phyloP scores from a whole-genome alignment of 2,113 vertebrate species.

The Protomyctophum bolini region DNA sequence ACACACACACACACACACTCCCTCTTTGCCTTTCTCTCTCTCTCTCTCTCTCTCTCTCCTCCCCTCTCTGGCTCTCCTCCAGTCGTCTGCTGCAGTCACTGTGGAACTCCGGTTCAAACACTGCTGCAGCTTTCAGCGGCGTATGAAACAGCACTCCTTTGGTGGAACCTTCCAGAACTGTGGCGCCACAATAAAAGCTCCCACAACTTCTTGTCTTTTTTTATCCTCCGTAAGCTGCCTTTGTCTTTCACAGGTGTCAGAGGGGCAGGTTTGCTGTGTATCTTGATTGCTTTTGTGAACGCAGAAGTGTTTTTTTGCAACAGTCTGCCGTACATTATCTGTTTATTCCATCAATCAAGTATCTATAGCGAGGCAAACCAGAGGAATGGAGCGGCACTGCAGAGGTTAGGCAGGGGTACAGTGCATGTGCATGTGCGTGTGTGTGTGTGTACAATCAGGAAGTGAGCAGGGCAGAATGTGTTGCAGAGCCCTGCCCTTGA shows the following conservation, averaged over 20 bases:
- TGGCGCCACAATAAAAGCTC: slow-evolving; percentile 30
- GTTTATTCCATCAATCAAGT: slow-evolving; percentile 34
- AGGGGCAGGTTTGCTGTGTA: background rate
- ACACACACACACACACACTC: too few species aligned
- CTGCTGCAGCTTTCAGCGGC: slow-evolving; percentile 61
- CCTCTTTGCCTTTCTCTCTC: slow-evolving; percentile 34
- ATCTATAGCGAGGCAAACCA: slow-evolving; percentile 16
- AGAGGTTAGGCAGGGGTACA: slow-evolving; percentile 28
- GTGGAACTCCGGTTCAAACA: slow-evolving; percentile 60
- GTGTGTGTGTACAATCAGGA: slow-evolving; percentile 38
- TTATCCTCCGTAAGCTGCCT: slow-evolving; percentile 19
- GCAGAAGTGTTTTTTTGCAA: slow-evolving; percentile 30
- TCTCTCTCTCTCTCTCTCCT: slow-evolving; percentile 27
- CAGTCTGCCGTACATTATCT: slow-evolving; percentile 3
- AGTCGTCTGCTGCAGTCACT: slow-evolving; percentile 73
- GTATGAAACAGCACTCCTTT: slow-evolving; percentile 42
- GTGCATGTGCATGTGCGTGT: slow-evolving; percentile 6
- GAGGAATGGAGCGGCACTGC: slow-evolving; percentile 27
- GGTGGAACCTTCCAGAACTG: slow-evolving; percentile 62
- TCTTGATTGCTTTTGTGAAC: background rate
- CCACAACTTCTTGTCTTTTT: slow-evolving; percentile 18
- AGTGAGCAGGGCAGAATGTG: slow-evolving; percentile 25
- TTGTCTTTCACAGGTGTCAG: slow-evolving; percentile 40
- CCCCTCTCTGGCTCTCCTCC: slow-evolving; percentile 64
- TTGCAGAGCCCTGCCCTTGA: slow-evolving; percentile 51